Evolutionary conservation across 2,113 vertebrate species (phyloP).

Genomic region (Falco punctatus): DNA sequence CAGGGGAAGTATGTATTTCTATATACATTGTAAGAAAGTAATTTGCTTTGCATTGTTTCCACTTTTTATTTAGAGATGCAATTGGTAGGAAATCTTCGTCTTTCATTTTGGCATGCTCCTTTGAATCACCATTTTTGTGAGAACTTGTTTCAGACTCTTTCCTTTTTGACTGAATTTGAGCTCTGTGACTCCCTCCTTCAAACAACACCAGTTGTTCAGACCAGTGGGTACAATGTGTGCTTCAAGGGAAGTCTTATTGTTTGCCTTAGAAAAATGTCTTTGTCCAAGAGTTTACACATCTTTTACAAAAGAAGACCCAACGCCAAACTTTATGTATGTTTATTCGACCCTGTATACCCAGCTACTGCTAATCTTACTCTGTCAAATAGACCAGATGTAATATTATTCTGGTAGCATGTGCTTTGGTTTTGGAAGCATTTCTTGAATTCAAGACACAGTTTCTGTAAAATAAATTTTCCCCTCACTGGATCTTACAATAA

Average conservation of each 20-base stretch:
- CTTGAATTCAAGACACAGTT: not conserved
- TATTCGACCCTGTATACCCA: not conserved
- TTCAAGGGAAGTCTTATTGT: not conserved
- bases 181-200: not conserved
- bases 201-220: not conserved
- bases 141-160: not conserved
- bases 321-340: not conserved
- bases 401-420: not conserved
- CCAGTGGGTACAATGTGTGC: not conserved
- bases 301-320: not conserved
- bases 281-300: not conserved
- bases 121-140: not conserved
- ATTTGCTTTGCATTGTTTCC: not conserved
- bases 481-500: not conserved
- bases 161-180: not conserved
- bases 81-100: not conserved
- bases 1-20: not conserved
- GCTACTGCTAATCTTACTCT: not conserved
- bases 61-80: not conserved
- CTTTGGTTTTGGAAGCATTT: not conserved
- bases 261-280: not conserved
- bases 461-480: not conserved
- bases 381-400: not conserved
- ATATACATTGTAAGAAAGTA: not conserved
- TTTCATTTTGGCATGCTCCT: not conserved